A percentile compares a stretch with the other conserved stretches of the same genome.
Conservation (phyloP, 2,797 vertebrate genomes). For the Chelon labrosus region DNA sequence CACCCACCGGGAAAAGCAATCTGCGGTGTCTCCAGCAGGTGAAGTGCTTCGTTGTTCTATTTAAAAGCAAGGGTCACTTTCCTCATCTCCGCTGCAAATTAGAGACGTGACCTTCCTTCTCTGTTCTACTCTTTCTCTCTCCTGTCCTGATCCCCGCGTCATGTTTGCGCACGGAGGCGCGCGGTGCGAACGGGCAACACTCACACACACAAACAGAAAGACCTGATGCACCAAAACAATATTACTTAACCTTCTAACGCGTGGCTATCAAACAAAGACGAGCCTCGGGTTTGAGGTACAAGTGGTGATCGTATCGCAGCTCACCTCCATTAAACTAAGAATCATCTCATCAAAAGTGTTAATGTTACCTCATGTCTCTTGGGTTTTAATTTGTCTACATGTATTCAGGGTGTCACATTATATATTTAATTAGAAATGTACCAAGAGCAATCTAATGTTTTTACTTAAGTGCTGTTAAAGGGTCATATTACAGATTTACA, state of each 20-base stretch:
- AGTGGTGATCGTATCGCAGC: slow-evolving; percentile 23
- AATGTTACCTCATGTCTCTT: slow-evolving; percentile 36
- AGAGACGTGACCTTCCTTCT: slow-evolving; percentile 70
- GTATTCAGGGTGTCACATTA: background rate
- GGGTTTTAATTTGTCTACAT: slow-evolving; percentile 25
- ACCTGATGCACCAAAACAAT: slow-evolving; percentile 42
- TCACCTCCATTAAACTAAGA: slow-evolving; percentile 57
- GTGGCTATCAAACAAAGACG: slow-evolving; percentile 65
- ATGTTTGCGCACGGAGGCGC: slow-evolving; percentile 55
- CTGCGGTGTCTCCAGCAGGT: slow-evolving; percentile 68
- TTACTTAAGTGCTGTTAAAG: background rate
- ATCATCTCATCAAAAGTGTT: slow-evolving; percentile 42
- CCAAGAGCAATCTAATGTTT: too few relatives aligned
- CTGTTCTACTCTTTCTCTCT: slow-evolving; percentile 43
- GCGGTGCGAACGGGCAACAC: slow-evolving; percentile 19
- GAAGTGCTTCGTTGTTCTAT: slow-evolving; percentile 74
- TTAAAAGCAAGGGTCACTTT: slow-evolving; percentile 77
- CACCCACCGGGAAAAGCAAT: slow-evolving; percentile 71
- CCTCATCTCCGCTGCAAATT: slow-evolving; percentile 79
- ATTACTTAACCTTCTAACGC: slow-evolving; percentile 62
- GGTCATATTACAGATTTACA: background rate
- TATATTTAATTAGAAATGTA: too few relatives aligned
- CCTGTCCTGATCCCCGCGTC: slow-evolving; percentile 37
- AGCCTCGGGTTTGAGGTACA: slow-evolving; percentile 41
- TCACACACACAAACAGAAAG: slow-evolving; percentile 54